phyloP scores from a whole-genome alignment of 2,113 vertebrate genomes.

The Carassius auratus region DNA sequence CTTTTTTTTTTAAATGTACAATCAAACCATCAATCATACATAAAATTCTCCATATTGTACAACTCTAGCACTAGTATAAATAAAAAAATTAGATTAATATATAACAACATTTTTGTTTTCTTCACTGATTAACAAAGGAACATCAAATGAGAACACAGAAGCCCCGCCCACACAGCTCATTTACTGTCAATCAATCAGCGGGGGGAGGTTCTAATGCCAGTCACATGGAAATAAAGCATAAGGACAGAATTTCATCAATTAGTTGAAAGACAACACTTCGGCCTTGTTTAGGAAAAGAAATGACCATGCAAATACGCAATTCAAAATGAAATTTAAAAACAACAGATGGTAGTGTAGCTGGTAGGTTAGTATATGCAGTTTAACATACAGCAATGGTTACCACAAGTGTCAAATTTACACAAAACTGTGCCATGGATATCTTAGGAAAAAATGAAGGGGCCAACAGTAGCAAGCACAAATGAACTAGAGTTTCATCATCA shows the following conservation, averaged over 20 bases:
- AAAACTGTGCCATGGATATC: background rate
- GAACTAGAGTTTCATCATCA: background rate
- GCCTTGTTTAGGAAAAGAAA: background rate
- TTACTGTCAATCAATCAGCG: conserved; percentile 59
- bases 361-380: background rate
- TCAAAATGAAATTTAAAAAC: background rate
- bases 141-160: conserved; percentile 57
- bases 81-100: conserved; percentile 81
- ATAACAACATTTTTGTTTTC: conserved; percentile 80
- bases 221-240: conserved; percentile 52
- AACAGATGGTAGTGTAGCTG: background rate
- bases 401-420: background rate
- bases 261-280: background rate
- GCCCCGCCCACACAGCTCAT: conserved; percentile 49
- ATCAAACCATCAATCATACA: conserved; percentile 84
- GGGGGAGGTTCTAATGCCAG: conserved; percentile 63
- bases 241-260: conserved; percentile 20
- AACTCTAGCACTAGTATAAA: conserved; percentile 92
- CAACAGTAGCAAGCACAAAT: background rate
- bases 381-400: background rate
- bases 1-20: conserved; percentile 76
- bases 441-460: background rate
- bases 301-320: background rate
- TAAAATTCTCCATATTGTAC: conserved; percentile 84
- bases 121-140: conserved; percentile 76